Evolutionary conservation across 2,888 invertebrate species (phyloP).

Genomic region (Oxytorus armatus): DNA sequence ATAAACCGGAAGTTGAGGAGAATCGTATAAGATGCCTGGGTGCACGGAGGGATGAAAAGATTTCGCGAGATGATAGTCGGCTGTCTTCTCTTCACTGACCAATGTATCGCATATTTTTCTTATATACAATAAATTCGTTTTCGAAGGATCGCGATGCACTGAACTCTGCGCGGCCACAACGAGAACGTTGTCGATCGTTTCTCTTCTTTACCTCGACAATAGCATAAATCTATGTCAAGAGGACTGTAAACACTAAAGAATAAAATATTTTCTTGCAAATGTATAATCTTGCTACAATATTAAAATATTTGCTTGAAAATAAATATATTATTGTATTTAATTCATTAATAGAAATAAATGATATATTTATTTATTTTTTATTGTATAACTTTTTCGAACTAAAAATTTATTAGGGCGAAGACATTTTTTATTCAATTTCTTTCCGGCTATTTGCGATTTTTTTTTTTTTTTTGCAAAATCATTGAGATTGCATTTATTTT

Average conservation of each 20-base stretch:
- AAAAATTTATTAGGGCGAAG: too few relatives aligned
- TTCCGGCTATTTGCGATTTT: too few relatives aligned
- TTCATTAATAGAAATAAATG: too few relatives aligned
- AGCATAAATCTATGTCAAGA: neutral
- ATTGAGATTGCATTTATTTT: too few relatives aligned
- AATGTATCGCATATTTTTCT: conserved; percentile 14
- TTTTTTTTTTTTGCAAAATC: too few relatives aligned
- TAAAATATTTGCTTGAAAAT: neutral
- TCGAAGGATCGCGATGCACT: conserved; percentile 22
- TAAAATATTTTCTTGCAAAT: neutral
- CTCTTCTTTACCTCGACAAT: neutral
- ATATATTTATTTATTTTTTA: too few relatives aligned
- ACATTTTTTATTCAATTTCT: too few relatives aligned
- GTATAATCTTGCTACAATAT: neutral
- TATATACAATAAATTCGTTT: conserved; percentile 39
- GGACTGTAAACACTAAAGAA: neutral
- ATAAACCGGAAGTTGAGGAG: conserved; percentile 56
- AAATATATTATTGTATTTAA: too few relatives aligned
- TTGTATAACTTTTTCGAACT: too few relatives aligned
- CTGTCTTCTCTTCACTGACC: conserved; percentile 29
- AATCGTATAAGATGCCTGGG: conserved; percentile 7
- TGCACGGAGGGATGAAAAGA: conserved; percentile 58
- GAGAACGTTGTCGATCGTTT: conserved; percentile 1
- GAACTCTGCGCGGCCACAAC: neutral
- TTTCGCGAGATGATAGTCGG: conserved; percentile 37